Evolutionary conservation across 2,797 vertebrate genomes (phyloP), one percentile per base, ranked within the genome.

Genomic region (Ara ararauna): DNA sequence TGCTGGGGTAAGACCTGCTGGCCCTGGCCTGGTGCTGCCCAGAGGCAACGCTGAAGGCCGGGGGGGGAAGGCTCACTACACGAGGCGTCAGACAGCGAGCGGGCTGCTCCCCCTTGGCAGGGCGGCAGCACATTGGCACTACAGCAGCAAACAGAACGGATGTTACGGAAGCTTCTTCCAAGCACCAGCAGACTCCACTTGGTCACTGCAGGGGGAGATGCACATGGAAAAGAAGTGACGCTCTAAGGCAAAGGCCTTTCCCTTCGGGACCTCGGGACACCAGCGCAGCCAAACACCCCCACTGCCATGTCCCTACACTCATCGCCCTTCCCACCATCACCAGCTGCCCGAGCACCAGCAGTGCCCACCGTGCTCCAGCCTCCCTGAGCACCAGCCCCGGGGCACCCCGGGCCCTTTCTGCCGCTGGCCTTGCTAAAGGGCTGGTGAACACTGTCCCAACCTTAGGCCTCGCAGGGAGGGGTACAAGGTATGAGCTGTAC

Each of bases 141-240:
- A 97, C 94, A 95, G 96, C 85, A 94, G 92, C 30, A 73, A 92
- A 96, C 95, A 91, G 89, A 95, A 96, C 94, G 82, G 93, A 78
- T 96, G 97, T 94, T 96, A 97, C 95, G 0, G 50, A 97, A 97
- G 95, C 97, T 96, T 96, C 95, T 93, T 96, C 93, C 94, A 95
- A 97, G 93, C 93, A 96, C 94, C 95, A 82, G 91, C 89, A 0
- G 79, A 95, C 85, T 94, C 91, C 92, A 97, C 96, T 96, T 94
- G 95, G 89, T 94, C 96, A 96, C 90, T 84, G 96, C 80, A 36
- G 89, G 90, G 94, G 70, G 90, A 95, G 83, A 96, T 56, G 84
- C 81, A 89, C 58, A 77, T 66, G 88, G 91, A 92, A 81, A 95
- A 93, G 58, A 91, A 67, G 67, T 88, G 95, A 92, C 76, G 70